Conservation (phyloP, 2,888 invertebrate genomes). For the Thera britannica region DNA sequence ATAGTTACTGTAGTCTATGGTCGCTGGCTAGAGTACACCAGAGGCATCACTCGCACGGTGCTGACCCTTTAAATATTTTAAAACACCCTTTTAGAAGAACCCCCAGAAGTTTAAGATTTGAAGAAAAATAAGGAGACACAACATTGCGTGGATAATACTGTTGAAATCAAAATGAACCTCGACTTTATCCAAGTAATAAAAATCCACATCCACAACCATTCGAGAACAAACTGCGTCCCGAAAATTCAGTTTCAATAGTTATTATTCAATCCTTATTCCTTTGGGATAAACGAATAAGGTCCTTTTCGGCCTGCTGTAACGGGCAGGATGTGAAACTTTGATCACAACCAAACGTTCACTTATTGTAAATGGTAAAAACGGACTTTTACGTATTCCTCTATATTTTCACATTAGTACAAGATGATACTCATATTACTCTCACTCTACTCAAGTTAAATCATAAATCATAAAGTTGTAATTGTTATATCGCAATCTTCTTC, state of each 20-base stretch:
- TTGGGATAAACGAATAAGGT: conserved; percentile 35
- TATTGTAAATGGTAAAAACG: conserved; percentile 12
- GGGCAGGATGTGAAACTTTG: conserved; percentile 19
- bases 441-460: no score
- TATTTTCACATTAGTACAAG: background rate
- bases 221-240: conserved; percentile 30
- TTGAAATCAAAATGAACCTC: conserved; percentile 26
- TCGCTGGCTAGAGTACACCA: no score
- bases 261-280: conserved; percentile 36
- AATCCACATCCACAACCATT: conserved; percentile 18
- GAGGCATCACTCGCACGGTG: no score
- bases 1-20: no score
- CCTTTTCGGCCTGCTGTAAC: conserved; percentile 17
- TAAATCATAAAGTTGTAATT: no score
- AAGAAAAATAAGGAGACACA: background rate
- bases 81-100: no score
- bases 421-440: background rate
- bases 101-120: no score
- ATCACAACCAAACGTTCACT: conserved; percentile 4
- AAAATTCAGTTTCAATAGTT: conserved; percentile 37
- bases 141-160: conserved; percentile 3
- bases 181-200: conserved; percentile 29
- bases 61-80: no score
- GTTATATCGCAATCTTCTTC: no score
- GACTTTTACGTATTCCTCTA: conserved; percentile 7